phyloP scores from a whole-genome alignment of 2,113 vertebrate species.

The Sapajus apella region DNA sequence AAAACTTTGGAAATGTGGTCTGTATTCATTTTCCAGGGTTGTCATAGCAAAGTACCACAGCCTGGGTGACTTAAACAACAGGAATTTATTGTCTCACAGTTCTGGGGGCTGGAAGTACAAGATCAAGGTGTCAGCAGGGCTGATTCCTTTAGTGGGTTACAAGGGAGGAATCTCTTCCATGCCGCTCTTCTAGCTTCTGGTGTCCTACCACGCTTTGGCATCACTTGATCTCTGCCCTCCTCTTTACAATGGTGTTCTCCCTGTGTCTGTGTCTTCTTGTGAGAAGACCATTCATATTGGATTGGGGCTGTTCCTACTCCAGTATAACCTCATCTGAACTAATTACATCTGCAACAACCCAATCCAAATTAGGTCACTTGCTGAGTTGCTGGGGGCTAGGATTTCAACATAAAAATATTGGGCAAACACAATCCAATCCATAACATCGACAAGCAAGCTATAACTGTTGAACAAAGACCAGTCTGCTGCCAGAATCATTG shows the following conservation, averaged over 20 bases:
- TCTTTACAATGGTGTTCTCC: neutral
- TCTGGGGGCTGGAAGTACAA: neutral
- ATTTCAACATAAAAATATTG: neutral
- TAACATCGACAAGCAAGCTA: neutral
- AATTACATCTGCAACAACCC: neutral
- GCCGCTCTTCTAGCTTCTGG: neutral
- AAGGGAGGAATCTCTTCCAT: neutral
- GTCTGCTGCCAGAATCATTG: neutral
- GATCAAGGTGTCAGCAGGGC: neutral
- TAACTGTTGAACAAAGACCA: neutral
- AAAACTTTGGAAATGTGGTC: neutral
- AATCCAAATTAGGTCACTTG: conserved; percentile 3
- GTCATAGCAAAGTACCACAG: neutral
- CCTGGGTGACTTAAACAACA: neutral
- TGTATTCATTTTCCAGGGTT: neutral
- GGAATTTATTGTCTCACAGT: neutral
- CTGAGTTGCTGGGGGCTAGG: neutral
- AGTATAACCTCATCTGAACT: neutral
- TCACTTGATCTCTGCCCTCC: neutral
- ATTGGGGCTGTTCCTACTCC: neutral
- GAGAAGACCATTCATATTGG: neutral
- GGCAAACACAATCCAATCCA: neutral
- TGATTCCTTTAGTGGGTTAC: neutral
- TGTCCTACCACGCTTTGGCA: neutral
- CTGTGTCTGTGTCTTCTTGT: neutral